phyloP scores from a whole-genome alignment of 2,113 vertebrate species.

The Dascyllus trimaculatus region DNA sequence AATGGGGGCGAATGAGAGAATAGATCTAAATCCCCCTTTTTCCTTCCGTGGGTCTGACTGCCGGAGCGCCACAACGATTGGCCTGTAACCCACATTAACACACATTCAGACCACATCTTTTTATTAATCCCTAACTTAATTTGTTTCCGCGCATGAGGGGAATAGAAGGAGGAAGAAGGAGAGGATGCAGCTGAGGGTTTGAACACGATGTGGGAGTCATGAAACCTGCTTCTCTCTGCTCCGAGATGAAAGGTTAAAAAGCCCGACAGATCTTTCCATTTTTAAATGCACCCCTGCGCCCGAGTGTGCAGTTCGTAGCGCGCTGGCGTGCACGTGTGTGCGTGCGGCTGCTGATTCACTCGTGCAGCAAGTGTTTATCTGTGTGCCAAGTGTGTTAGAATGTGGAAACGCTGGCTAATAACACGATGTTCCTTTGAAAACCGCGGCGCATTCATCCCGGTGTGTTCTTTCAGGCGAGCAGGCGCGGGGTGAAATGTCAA shows the following conservation, averaged over 20 bases:
- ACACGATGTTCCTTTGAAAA: constrained; percentile 79
- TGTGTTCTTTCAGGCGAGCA: constrained; percentile 69
- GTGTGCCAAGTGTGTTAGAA: constrained; percentile 44
- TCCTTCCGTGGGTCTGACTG: background rate
- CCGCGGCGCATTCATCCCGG: constrained; percentile 47
- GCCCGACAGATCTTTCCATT: constrained; percentile 67
- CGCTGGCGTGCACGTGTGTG: background rate
- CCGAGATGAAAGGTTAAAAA: constrained; percentile 73
- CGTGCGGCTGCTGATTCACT: background rate
- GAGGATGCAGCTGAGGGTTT: constrained; percentile 30
- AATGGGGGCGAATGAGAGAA: constrained; percentile 33
- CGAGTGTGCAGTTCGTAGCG: constrained; percentile 1
- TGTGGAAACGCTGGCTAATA: constrained; percentile 60
- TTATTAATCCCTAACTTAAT: constrained; percentile 63
- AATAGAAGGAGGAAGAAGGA: constrained; percentile 21
- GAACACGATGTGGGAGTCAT: constrained; percentile 66
- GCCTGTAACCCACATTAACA: constrained; percentile 34
- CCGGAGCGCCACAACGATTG: constrained; percentile 24
- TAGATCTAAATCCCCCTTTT: constrained; percentile 22
- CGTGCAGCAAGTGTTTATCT: constrained; percentile 48
- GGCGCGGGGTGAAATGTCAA: constrained; percentile 71
- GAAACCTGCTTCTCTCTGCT: constrained; percentile 53
- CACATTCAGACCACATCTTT: constrained; percentile 52
- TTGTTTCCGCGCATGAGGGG: constrained; percentile 50
- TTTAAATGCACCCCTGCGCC: constrained; percentile 66